Conservation (phyloP, 2,888 invertebrate species). For the Tipula helvola region DNA sequence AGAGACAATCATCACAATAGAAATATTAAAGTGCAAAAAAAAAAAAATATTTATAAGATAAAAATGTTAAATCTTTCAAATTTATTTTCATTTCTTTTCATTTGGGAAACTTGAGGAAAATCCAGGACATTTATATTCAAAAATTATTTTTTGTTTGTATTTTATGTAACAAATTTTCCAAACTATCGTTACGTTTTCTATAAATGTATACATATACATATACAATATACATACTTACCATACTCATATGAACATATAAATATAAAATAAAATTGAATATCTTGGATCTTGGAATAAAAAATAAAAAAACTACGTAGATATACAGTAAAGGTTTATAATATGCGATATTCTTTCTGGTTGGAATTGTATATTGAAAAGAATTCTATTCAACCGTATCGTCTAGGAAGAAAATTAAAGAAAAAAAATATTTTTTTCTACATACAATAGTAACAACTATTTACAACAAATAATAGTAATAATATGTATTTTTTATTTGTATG, state of each 20-base stretch:
- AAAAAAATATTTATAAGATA: background rate
- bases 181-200: background rate
- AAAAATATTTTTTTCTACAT: background rate
- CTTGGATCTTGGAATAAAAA: background rate
- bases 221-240: background rate
- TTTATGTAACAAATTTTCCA: background rate
- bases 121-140: background rate
- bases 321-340: background rate
- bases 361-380: constrained; percentile 6
- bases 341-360: constrained; percentile 5
- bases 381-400: constrained; percentile 8
- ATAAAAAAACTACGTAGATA: background rate
- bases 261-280: background rate
- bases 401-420: constrained; percentile 4
- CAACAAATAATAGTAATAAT: background rate
- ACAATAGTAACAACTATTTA: background rate
- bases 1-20: constrained; percentile 4
- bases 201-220: background rate
- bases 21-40: background rate
- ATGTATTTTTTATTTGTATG: background rate
- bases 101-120: background rate
- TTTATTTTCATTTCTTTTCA: constrained; percentile 4
- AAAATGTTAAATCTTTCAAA: background rate
- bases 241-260: background rate
- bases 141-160: background rate